phyloP scores from a whole-genome alignment of 2,113 vertebrate species.

The Oceanites oceanicus region DNA sequence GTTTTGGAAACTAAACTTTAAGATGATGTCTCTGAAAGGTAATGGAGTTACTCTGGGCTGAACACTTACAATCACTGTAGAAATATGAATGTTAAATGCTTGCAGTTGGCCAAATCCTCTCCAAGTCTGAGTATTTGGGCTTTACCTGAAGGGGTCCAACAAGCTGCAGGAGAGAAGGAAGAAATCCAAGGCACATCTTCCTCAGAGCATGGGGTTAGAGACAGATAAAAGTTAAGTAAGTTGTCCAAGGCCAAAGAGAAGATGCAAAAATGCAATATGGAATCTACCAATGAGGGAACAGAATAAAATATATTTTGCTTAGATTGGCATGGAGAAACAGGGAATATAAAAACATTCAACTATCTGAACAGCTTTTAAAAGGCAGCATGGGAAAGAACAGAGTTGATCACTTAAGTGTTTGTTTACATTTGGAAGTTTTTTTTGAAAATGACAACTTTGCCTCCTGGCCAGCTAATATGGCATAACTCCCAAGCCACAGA shows the following conservation, averaged over 20 bases:
- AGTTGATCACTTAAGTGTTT: not conserved
- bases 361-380: not conserved
- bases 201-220: not conserved
- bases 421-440: not conserved
- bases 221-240: not conserved
- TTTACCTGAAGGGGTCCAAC: not conserved
- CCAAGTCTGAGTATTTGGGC: not conserved
- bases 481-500: not conserved
- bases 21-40: not conserved
- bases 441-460: not conserved
- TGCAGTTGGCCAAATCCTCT: not conserved
- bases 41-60: not conserved
- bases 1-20: not conserved
- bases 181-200: not conserved
- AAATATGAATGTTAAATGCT: not conserved
- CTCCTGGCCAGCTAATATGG: not conserved
- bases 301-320: not conserved
- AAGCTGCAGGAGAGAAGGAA: not conserved
- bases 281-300: not conserved
- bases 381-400: not conserved
- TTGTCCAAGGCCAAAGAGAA: not conserved
- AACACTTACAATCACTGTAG: not conserved
- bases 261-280: not conserved
- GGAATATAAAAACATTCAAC: not conserved
- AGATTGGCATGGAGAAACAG: not conserved